phyloP scores from a whole-genome alignment of 1,140 invertebrate genomes.

The Heliconius himera region DNA sequence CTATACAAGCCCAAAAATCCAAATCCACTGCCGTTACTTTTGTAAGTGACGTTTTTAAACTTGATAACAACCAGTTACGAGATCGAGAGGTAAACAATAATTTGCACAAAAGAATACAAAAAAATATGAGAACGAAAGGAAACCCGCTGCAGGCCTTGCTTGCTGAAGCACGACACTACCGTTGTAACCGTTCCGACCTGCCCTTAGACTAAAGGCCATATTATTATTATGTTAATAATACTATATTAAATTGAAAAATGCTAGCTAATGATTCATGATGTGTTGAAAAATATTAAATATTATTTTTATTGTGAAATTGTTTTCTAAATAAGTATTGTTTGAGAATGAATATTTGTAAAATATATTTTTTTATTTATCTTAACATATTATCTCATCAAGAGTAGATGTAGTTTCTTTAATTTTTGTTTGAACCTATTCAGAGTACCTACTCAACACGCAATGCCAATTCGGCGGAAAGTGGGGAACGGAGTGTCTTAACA shows the following conservation, averaged over 20 bases:
- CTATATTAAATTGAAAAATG: slow-evolving; percentile 25
- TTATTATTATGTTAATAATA: slow-evolving; percentile 29
- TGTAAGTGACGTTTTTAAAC: neutral
- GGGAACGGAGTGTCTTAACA: no score
- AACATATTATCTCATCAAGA: no score
- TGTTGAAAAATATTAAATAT: neutral
- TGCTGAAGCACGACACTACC: slow-evolving; percentile 38
- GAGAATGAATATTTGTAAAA: no score
- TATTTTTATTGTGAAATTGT: no score
- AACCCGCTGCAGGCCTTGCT: slow-evolving; percentile 34
- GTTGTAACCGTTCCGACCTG: slow-evolving; percentile 31
- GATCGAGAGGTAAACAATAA: slow-evolving; percentile 17
- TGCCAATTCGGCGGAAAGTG: no score
- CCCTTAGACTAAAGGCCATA: slow-evolving; percentile 41
- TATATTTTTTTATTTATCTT: no score
- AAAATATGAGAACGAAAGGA: slow-evolving; percentile 33
- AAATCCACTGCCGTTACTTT: neutral
- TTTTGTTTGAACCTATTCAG: no score
- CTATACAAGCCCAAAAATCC: neutral
- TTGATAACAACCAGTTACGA: neutral
- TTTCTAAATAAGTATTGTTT: no score
- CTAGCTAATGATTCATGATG: slow-evolving; percentile 24
- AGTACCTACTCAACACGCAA: no score
- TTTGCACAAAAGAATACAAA: slow-evolving; percentile 14
- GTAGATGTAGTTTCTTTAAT: no score